These are phyloP conservation scores for Gambusia yucatana DNA, from an alignment of 2,797 vertebrate species.

Conservation along the genomic window DNA sequence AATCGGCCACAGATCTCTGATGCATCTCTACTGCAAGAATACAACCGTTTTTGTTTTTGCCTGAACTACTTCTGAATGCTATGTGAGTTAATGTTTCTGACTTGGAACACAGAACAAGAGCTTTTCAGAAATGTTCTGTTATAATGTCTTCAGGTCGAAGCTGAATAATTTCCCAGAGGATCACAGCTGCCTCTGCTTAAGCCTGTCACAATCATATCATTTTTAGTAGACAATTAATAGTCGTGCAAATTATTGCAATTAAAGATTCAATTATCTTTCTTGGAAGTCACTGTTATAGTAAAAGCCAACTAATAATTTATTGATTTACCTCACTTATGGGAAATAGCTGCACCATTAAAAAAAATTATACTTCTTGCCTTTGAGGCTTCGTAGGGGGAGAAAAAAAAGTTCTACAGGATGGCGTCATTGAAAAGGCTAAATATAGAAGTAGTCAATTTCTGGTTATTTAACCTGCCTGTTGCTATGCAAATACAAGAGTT, in stretches of 20 bases:
- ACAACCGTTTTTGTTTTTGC: background rate
- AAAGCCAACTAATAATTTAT: background rate
- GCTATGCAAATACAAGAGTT: background rate
- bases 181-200: background rate
- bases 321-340: background rate
- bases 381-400: background rate
- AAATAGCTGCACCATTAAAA: background rate
- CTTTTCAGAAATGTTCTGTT: background rate
- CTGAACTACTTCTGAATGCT: background rate
- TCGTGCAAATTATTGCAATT: conserved; percentile 5
- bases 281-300: background rate
- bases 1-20: background rate
- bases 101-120: background rate
- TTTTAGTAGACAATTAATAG: background rate
- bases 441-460: background rate
- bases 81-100: background rate
- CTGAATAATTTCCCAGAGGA: background rate
- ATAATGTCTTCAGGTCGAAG: background rate
- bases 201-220: background rate
- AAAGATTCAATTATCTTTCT: conserved; percentile 7
- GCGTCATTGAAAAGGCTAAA: background rate
- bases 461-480: background rate
- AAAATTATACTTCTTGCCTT: background rate
- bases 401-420: background rate
- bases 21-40: background rate